Evolutionary conservation across 2,888 invertebrate species (phyloP), one percentile per base, ranked within the genome.

Genomic region (Diplolepis rosae): DNA sequence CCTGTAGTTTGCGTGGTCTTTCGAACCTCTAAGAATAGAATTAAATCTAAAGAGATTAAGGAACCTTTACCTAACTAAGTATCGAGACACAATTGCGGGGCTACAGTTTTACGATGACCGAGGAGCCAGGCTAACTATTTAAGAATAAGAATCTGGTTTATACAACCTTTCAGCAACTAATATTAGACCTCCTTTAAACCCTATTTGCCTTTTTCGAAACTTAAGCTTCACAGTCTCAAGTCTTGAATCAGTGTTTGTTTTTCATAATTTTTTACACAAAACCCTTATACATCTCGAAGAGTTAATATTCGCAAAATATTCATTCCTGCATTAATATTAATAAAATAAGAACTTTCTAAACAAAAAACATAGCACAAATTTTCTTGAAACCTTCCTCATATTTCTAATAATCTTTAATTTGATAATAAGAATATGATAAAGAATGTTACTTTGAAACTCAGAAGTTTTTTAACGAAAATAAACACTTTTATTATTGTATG

Each of bases 381-480:
- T 51, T 0, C 13, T 4, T 22, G 11, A 13, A 13, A 4, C 6
- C 24, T 51, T 4, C 28, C 18, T 18, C 15, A n/a, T 28, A 9
- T 11, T 51, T 24, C 15, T n/a, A 45, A 45, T 22, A 22, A 48
- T 5, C n/a, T n/a, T n/a, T n/a, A n/a, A n/a, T n/a, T n/a, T n/a
- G n/a, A n/a, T n/a, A n/a, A n/a, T n/a, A n/a, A n/a, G n/a, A n/a
- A n/a, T n/a, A n/a, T n/a, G n/a, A n/a, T n/a, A n/a, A n/a, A n/a
- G n/a, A n/a, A n/a, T n/a, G n/a, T n/a, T n/a, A n/a, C n/a, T n/a
- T n/a, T n/a, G n/a, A n/a, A n/a, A n/a, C n/a, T n/a, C n/a, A n/a
- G n/a, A n/a, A n/a, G n/a, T 18, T 61, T 61, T 39, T 27, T 3
- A 61, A 61, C 61, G 39, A 61, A 61, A 61, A 61, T 61, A 61